A percentile compares a stretch with the other conserved stretches of the same genome.
These are phyloP conservation scores for Vulpes lagopus DNA, from an alignment of 2,113 vertebrate genomes.

Conservation along the genomic window DNA sequence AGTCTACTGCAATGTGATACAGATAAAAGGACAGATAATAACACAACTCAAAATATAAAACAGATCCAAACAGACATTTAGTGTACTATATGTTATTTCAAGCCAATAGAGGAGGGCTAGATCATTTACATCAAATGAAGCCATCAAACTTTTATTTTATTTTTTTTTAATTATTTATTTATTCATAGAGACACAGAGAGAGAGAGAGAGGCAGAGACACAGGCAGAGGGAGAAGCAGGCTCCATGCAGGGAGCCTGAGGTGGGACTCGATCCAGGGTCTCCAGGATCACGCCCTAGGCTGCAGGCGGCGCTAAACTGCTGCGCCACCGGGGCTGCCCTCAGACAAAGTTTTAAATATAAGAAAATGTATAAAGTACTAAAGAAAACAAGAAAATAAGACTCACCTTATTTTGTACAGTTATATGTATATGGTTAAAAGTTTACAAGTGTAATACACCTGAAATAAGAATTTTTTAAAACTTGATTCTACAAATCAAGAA, in stretches of 20 bases:
- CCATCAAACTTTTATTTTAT: neutral
- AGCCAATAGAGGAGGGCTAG: neutral
- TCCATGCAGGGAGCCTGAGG: too few species aligned
- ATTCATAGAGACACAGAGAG: too few species aligned
- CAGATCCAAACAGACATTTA: neutral
- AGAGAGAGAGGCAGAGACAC: too few species aligned
- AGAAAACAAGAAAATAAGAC: conserved; percentile 1
- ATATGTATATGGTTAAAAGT: neutral
- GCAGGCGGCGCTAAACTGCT: too few species aligned
- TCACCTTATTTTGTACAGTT: neutral
- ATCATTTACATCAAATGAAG: conserved; percentile 6
- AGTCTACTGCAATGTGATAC: neutral
- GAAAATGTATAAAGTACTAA: conserved; percentile 21
- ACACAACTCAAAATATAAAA: conserved; percentile 49
- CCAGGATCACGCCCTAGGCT: too few species aligned
- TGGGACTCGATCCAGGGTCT: too few species aligned
- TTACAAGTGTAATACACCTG: neutral
- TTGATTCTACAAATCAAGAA: neutral
- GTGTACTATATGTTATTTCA: neutral
- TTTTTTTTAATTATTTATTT: too few species aligned
- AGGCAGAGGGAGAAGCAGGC: too few species aligned
- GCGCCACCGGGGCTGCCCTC: too few species aligned
- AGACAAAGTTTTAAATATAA: conserved; percentile 21
- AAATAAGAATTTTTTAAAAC: neutral
- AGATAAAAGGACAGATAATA: conserved; percentile 23